Evolutionary conservation across 2,797 vertebrate genomes (phyloP), one percentile per base, ranked within the genome.

Genomic region (Channallabes apus): DNA sequence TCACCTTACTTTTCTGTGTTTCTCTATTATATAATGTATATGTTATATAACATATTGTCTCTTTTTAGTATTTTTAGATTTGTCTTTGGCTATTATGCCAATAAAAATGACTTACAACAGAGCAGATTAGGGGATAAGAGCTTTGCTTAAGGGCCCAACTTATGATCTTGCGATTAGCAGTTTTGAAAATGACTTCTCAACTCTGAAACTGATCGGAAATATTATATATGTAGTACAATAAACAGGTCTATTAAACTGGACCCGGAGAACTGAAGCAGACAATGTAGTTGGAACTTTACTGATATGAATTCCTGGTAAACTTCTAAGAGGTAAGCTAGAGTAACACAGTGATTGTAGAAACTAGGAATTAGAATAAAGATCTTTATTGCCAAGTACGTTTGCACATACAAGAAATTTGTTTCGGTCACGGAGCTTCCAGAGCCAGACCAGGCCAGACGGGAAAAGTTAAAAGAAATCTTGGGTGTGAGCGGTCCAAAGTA

Each of bases 221-320:
- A 15, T 11, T 35, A 78, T 22, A 56, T 78, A 61, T 59, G 29
- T 56, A 77, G 72, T 56, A 54, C 46, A 18, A 17, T 56, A n/a
- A 58, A 76, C 73, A 32, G 75, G 56, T 15, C 35, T 61, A 59
- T 24, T 78, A 20, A n/a, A 41, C 35, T 46, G 12, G 24, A n/a
- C 59, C n/a, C 35, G 64, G 24, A 64, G 7, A 79, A 79, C 64
- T 62, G 59, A 79, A 79, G 27, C 35, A 79, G 59, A 62, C 27
- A 22, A 79, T 41, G 12, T 6, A 79, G 56, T 35, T 78, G 35
- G 2, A 78, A 6, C 2, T 61, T 78, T 79, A 24, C 24, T 79
- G 32, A 56, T 11, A 24, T 61, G 29, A 78, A 61, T n/a, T 27
- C 59, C 78, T n/a, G 5, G 78, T 64, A 46, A 18, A 80, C 24